phyloP scores from a whole-genome alignment of 2,113 vertebrate genomes.

The Lampris megalopsis region DNA sequence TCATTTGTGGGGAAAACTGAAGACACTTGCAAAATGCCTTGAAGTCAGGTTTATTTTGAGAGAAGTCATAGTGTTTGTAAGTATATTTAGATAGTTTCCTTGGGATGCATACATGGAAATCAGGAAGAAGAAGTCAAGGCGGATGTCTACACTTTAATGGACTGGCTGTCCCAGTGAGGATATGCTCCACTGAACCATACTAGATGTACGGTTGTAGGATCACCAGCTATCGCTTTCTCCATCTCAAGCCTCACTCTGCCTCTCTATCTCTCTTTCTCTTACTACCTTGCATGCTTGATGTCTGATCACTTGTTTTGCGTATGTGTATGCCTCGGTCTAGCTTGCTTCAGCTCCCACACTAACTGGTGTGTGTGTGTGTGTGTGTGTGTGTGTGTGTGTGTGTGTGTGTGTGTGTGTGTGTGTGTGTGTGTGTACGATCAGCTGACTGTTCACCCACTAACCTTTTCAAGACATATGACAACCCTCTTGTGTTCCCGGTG shows the following conservation, averaged over 20 bases:
- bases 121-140: constrained; percentile 51
- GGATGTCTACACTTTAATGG: constrained; percentile 71
- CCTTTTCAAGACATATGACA: constrained; percentile 69
- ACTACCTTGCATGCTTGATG: constrained; percentile 71
- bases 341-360: background rate
- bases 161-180: constrained; percentile 71
- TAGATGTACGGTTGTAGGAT: constrained; percentile 72
- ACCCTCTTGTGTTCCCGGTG: constrained; percentile 53
- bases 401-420: constrained; percentile 32
- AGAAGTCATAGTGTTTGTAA: constrained; percentile 28
- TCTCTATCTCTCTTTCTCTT: constrained; percentile 65
- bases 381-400: constrained; percentile 24
- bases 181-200: constrained; percentile 79
- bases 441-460: background rate
- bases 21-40: constrained; percentile 31
- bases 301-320: constrained; percentile 60
- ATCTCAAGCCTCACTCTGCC: constrained; percentile 40
- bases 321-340: background rate
- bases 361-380: constrained; percentile 6
- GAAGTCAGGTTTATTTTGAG: constrained; percentile 43
- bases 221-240: constrained; percentile 60
- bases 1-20: background rate
- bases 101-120: constrained; percentile 52
- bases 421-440: constrained; percentile 40
- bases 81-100: constrained; percentile 44